Evolutionary conservation across 2,113 vertebrate species (phyloP), one percentile per base, ranked within the genome.

Genomic region (Datnioides undecimradiatus): DNA sequence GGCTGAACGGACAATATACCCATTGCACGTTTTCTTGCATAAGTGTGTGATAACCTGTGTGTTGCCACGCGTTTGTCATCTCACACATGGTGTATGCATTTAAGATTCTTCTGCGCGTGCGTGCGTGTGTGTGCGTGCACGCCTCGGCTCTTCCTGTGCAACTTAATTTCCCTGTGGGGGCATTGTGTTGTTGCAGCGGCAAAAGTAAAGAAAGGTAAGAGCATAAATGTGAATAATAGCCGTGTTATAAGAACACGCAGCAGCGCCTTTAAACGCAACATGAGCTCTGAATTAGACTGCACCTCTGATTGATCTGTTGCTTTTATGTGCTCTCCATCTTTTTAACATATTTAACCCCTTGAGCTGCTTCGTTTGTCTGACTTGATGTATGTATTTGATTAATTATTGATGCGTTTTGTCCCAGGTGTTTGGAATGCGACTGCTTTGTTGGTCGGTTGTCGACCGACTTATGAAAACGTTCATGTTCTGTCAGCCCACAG

Each of bases 131-230:
- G 40, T 59, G 3, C 57, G 21, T 55, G n/a, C 27, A 48, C 1
- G 4, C 25, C 10, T 43, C 7, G 3, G 16, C 23, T 52, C 4
- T 9, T 45, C 17, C 16, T 34, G 59, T 40, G 19, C 29, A 52
- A 10, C 62, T 73, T 60, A n/a, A 73, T 73, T 73, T 58, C 63
- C 45, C 29, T 27, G n/a, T 79, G 70, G 58, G 51, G 43, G 59
- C n/a, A 19, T 67, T 59, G 31, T 54, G 14, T 59, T 77, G 34
- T n/a, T 38, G 29, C 67, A 63, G 41, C 49, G 27, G 29, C 51
- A 23, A 40, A 40, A 25, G 34, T 36, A 45, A 59, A 10, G 23
- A 63, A 36, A 34, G 8, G 17, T 29, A n/a, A 9, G 34, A 46
- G 8, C 57, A 55, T 60, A 25, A 23, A 55, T n/a, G 34, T 66